Evolutionary conservation across 2,888 invertebrate genomes (phyloP).

Genomic region (Rhamnusium bicolor): DNA sequence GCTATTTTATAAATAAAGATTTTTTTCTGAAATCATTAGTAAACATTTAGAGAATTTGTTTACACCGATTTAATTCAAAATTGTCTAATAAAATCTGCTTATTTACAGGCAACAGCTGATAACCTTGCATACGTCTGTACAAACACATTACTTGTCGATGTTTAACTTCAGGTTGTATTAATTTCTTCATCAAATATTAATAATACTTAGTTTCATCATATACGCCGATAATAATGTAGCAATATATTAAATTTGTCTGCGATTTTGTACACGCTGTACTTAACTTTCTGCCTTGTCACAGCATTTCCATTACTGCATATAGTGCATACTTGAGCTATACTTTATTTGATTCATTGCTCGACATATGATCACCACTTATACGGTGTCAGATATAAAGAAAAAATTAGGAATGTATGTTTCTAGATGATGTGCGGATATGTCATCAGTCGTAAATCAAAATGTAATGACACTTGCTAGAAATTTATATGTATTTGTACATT

Average conservation of each 20-base stretch:
- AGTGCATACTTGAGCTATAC: conserved; percentile 22
- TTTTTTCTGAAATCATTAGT: no score
- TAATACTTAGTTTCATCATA: no score
- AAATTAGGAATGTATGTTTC: conserved; percentile 33
- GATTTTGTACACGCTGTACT: not conserved
- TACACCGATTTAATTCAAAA: no score
- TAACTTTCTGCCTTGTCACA: not conserved
- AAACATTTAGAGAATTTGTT: no score
- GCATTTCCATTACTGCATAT: conserved; percentile 15
- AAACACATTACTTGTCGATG: no score
- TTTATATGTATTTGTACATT: not conserved
- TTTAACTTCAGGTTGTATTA: no score
- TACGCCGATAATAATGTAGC: no score
- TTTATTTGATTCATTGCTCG: conserved; percentile 35
- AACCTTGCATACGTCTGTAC: no score
- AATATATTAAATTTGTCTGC: not conserved
- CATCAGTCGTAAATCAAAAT: conserved; percentile 27
- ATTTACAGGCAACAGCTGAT: no score
- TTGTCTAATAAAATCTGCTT: no score
- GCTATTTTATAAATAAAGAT: no score
- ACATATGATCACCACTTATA: conserved; percentile 37
- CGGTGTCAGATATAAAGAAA: conserved; percentile 18
- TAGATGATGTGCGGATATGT: conserved; percentile 35
- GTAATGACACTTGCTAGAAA: not conserved
- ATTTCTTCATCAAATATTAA: no score